Conservation (phyloP, 1,140 invertebrate genomes). For the Papilio dardanus region DNA sequence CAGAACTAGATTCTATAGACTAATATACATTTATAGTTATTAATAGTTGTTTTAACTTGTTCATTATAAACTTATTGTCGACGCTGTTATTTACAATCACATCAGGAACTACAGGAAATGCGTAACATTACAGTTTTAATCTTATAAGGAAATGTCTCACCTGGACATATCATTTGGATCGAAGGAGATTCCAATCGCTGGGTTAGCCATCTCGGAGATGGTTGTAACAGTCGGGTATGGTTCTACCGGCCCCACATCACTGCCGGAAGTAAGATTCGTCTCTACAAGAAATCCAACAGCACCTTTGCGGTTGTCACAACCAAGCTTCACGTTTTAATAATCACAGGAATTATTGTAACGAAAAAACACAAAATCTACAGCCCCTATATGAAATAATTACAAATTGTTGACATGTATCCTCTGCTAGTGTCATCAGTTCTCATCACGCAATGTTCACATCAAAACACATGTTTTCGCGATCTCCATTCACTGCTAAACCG, state of each 20-base stretch:
- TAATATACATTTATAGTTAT: background rate
- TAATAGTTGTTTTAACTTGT: background rate
- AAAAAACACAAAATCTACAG: slow-evolving; percentile 49
- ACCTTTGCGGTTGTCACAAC: slow-evolving; percentile 41
- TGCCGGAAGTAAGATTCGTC: slow-evolving; percentile 61
- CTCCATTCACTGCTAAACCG: slow-evolving; percentile 54
- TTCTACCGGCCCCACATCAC: slow-evolving; percentile 62
- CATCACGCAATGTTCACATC: slow-evolving; percentile 77
- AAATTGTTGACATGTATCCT: slow-evolving; percentile 77
- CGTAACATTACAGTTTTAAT: background rate
- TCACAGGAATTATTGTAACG: slow-evolving; percentile 43
- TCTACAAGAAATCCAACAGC: slow-evolving; percentile 48
- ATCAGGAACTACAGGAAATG: background rate
- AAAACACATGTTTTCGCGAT: slow-evolving; percentile 77
- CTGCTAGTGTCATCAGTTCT: slow-evolving; percentile 62
- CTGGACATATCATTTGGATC: slow-evolving; percentile 88
- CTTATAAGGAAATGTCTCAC: slow-evolving; percentile 61
- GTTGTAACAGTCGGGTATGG: slow-evolving; percentile 48
- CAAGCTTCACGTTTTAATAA: slow-evolving; percentile 33
- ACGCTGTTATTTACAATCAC: background rate
- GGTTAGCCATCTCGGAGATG: slow-evolving; percentile 68
- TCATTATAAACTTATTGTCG: background rate
- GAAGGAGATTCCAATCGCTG: slow-evolving; percentile 86
- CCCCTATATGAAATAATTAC: slow-evolving; percentile 62
- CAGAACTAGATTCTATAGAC: too few relatives aligned